Base-by-base conservation (phyloP, 1,140 invertebrate species). In the Heliconius congener region DNA sequence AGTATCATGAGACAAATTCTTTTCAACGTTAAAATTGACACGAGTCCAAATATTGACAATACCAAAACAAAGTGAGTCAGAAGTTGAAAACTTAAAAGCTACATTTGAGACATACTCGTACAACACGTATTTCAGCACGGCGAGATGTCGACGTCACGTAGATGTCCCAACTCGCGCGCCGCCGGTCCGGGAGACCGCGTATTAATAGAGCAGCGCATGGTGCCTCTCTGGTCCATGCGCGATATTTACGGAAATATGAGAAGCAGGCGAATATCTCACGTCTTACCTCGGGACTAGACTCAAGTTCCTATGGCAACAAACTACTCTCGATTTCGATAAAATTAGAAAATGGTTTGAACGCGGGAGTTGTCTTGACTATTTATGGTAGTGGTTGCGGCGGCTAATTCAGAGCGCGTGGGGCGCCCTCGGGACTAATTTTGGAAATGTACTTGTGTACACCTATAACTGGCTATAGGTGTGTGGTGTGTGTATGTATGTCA, bases 331-430 rank as follows among this genome's bases (percentile, higher is more conserved):
- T 85, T 86, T 81, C 78, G 88, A 81, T 91, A 93, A 89, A 91
- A 87, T 91, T 93, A 93, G 90, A 93, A 90, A 91, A 90, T 86
- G 87, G 86, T 89, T 86, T 80, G 86, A 85, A 84, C 76, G 87
- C 89, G 88, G 88, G 88, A 89, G 86, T 84, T 86, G 87, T 89
- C 87, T 94, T 94, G 90, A 91, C 92, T 94, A 94, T 94, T 93
- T 94, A 94, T 93, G 92, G 92, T 91, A 91, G 86, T 90, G 92
- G 84, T 80, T 80, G 86, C 81, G 76, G 84, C 77, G 81, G 86
- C 88, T 91, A 87, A 88, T 85, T 90, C 81, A 82, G 87, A 81
- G 78, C 90, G 86, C 87, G 90, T 88, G 90, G 86, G 86, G 89
- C 82, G 83, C 84, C 85, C 89, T 80, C 39, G 80, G 66, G 42